These are phyloP conservation scores for Alviniconcha marisindica DNA, from an alignment of 1,140 invertebrate genomes.

Conservation along the genomic window DNA sequence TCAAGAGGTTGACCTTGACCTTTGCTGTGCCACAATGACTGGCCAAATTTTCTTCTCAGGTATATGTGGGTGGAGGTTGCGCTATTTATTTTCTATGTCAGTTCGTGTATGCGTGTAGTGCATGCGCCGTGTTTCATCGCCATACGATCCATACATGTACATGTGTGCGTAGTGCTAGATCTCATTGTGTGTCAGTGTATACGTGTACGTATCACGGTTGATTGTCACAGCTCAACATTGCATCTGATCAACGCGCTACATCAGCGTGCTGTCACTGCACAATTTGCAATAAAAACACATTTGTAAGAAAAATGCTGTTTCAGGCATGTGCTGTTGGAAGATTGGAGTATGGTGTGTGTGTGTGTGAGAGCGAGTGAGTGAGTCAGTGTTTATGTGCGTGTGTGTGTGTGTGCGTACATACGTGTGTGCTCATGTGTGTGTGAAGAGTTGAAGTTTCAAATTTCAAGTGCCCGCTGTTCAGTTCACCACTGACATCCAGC, in stretches of 20 bases:
- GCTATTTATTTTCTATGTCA: conserved; percentile 29
- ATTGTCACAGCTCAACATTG: conserved; percentile 31
- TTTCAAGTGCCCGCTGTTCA: no score
- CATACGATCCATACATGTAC: conserved; percentile 15
- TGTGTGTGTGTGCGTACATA: conserved; percentile 31
- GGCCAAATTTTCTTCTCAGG: conserved; percentile 33
- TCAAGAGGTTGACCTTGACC: conserved; percentile 29
- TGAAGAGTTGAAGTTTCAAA: neutral
- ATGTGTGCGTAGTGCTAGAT: conserved; percentile 32
- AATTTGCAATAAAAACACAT: conserved; percentile 32
- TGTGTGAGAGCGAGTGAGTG: neutral
- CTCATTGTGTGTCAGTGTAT: conserved; percentile 19
- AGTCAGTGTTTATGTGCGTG: neutral
- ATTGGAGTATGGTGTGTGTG: neutral
- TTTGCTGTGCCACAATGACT: conserved; percentile 22
- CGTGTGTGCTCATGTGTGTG: conserved; percentile 2
- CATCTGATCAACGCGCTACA: neutral
- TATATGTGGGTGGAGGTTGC: conserved; percentile 20
- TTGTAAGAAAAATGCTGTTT: conserved; percentile 4
- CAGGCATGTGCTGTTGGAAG: neutral
- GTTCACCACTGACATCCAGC: no score
- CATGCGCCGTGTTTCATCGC: conserved; percentile 12
- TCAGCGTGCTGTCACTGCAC: conserved; percentile 12
- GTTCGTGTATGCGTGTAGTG: neutral
- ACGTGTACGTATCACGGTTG: neutral